Base-by-base conservation (phyloP, 2,888 invertebrate species). In the Flabesymbios commensalis region DNA sequence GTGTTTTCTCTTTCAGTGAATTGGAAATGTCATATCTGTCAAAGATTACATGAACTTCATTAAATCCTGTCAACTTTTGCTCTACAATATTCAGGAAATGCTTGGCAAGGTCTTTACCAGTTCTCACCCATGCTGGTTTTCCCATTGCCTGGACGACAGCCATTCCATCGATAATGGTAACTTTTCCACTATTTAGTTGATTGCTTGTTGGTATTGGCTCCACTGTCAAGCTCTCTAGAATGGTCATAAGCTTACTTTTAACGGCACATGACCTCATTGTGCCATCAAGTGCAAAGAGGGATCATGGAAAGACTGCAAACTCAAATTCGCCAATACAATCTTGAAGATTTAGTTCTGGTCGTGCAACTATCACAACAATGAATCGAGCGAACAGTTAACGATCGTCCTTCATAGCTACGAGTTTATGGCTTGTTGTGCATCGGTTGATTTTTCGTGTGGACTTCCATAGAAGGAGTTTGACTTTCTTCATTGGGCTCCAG, bases 71-170 rank as follows among this genome's bases (percentile, higher is more conserved):
- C 7, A 19, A 7, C 45, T 17, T 45, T 14, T 22, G 10, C 45
- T 45, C 45, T 22, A 45, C 7, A 17, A 45, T 17, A 19, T 10
- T 19, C 7, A 19, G 10, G 45, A 45, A 45, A 19, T 45, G 45
- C 7, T 19, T 19, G 19, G 45, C 45, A 14, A 14, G 19, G 10
- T 19, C 17, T 14, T 14, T 10, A 45, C 45, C 10, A 7, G 45
- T 45, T 22, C 19, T 10, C 10, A 45, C 45, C 45, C 17, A 45
- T 17, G 22, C 17, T 17, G 45, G 45, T 19, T 45, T 45, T 10
- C 45, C 45, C 45, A 45, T 45, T 7, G 45, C 45, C 45, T 45
- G 45, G 14, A 45, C 45, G 22, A 45, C 45, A 17, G 17, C 45
- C 45, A 45, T 45, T 45, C 45, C 45, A 45, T 45, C 45, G 7